Evolutionary conservation across 2,888 invertebrate genomes (phyloP).

Genomic region (Drosophila cracens): DNA sequence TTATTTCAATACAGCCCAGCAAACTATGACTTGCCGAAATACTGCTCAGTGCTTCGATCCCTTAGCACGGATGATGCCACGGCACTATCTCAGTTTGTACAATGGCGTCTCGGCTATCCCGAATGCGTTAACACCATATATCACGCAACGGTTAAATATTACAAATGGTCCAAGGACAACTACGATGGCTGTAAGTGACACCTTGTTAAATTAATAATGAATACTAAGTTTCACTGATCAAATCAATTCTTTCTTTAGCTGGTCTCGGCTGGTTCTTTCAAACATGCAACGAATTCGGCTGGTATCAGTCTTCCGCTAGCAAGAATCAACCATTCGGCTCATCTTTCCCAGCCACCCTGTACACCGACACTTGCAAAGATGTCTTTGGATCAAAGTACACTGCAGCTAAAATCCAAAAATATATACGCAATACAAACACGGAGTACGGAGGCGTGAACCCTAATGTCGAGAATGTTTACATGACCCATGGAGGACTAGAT

Average conservation of each 20-base stretch:
- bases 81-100: slow-evolving; percentile 60
- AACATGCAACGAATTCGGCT: slow-evolving; percentile 93
- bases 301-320: slow-evolving; percentile 90
- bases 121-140: slow-evolving; percentile 60
- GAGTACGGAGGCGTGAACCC: slow-evolving; percentile 85
- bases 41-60: slow-evolving; percentile 53
- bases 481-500: slow-evolving; percentile 86
- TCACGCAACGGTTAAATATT: slow-evolving; percentile 46
- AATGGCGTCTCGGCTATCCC: slow-evolving; percentile 46
- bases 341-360: slow-evolving; percentile 70
- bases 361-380: slow-evolving; percentile 62
- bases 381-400: slow-evolving; percentile 59
- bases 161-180: slow-evolving; percentile 56
- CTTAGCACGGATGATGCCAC: slow-evolving; percentile 54
- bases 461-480: slow-evolving; percentile 85
- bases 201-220: background rate
- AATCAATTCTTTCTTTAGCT: slow-evolving; percentile 85
- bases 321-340: slow-evolving; percentile 86
- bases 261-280: slow-evolving; percentile 90
- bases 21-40: slow-evolving; percentile 43
- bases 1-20: slow-evolving; percentile 37
- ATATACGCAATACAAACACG: slow-evolving; percentile 83
- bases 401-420: slow-evolving; percentile 39
- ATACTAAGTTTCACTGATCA: background rate
- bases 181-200: slow-evolving; percentile 53